phyloP scores from a whole-genome alignment of 2,888 invertebrate species.

The Perizoma flavofasciatum region DNA sequence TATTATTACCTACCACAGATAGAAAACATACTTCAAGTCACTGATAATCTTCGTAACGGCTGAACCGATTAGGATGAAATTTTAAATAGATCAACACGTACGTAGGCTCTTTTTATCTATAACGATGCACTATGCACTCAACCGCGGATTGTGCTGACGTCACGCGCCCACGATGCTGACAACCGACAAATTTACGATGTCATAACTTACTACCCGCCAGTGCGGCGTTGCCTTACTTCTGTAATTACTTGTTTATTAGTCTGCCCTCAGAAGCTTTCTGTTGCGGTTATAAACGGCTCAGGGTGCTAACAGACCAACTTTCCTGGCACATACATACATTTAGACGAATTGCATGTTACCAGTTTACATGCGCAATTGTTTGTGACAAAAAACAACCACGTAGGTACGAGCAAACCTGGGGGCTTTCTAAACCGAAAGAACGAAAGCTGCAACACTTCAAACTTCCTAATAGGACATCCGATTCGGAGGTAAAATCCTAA shows the following conservation, averaged over 20 bases:
- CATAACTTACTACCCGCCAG: constrained; percentile 54
- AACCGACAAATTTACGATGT: constrained; percentile 59
- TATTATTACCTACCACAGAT: no score
- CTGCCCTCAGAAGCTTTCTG: constrained; percentile 18
- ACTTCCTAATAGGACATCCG: constrained; percentile 22
- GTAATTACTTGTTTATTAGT: constrained; percentile 38
- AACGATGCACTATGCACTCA: constrained; percentile 14
- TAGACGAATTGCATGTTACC: no score
- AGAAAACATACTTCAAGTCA: no score
- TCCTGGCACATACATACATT: no score
- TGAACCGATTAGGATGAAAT: no score
- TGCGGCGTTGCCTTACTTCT: constrained; percentile 37
- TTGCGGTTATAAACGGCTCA: constrained; percentile 15
- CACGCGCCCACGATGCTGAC: constrained; percentile 45
- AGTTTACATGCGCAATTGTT: no score
- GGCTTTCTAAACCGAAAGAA: background rate
- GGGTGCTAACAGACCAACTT: background rate
- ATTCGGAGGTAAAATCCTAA: constrained; percentile 13
- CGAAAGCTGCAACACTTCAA: constrained; percentile 11
- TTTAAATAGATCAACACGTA: no score
- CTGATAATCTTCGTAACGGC: no score
- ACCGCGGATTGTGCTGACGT: constrained; percentile 43
- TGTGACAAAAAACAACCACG: no score
- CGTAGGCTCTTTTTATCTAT: constrained; percentile 3
- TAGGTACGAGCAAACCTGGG: no score